Evolutionary conservation across 1,140 invertebrate species (phyloP).

Genomic region (Brachionus koreanus): DNA sequence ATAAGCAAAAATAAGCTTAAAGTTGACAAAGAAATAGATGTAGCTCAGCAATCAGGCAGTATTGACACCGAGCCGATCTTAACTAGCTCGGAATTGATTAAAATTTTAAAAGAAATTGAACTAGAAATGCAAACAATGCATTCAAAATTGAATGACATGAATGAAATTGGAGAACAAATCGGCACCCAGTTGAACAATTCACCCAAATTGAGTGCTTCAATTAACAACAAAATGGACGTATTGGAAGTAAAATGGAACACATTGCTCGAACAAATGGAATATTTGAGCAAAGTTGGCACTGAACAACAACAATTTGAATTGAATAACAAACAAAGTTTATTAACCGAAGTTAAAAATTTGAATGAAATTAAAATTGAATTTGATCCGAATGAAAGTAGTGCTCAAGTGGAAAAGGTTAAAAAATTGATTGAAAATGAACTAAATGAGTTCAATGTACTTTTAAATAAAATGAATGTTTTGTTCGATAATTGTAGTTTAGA

Average conservation of each 20-base stretch:
- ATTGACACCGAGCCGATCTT: neutral
- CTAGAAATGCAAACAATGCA: slow-evolving; percentile 41
- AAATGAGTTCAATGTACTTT: neutral
- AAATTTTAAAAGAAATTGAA: slow-evolving; percentile 31
- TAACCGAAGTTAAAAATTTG: neutral
- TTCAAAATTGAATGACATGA: slow-evolving; percentile 35
- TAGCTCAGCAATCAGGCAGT: neutral
- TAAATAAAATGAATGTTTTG: slow-evolving; percentile 5
- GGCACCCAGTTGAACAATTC: slow-evolving; percentile 14
- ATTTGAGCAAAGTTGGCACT: slow-evolving; percentile 29
- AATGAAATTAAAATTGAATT: neutral
- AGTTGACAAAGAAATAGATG: neutral
- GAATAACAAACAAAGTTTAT: neutral
- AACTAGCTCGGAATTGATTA: slow-evolving; percentile 4
- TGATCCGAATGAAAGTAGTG: neutral
- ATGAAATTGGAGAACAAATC: slow-evolving; percentile 36
- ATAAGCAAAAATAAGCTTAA: slow-evolving; percentile 1
- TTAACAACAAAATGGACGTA: slow-evolving; percentile 39
- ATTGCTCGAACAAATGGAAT: slow-evolving; percentile 35
- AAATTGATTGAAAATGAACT: neutral
- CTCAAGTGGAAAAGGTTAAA: neutral
- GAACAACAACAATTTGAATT: slow-evolving; percentile 31
- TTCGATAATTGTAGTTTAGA: neutral
- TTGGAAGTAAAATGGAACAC: slow-evolving; percentile 36
- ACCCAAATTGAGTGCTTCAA: slow-evolving; percentile 12